These are phyloP conservation scores for Heliconius hewitsoni DNA, from an alignment of 1,140 invertebrate genomes.

Conservation along the genomic window DNA sequence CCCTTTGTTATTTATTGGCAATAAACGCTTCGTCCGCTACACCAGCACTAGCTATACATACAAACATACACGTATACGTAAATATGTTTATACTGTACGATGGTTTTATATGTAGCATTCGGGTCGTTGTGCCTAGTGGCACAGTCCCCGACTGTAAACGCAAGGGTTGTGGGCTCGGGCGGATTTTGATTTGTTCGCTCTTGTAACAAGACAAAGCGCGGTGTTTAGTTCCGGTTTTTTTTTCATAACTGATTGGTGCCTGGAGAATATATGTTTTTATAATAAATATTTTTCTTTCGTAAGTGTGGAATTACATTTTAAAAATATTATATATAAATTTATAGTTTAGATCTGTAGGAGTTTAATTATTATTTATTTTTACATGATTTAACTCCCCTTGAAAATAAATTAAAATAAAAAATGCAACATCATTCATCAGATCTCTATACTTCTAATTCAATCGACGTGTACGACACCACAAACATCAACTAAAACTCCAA, in stretches of 20 bases:
- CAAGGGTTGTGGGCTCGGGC: not conserved
- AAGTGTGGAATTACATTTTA: no score
- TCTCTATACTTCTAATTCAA: no score
- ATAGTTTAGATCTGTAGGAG: no score
- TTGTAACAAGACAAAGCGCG: not conserved
- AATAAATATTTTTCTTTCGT: no score
- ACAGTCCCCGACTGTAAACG: not conserved
- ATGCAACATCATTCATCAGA: no score
- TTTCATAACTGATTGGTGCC: not conserved
- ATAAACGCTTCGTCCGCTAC: slow-evolving; percentile 44
- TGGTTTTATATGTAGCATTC: not conserved
- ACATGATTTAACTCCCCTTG: no score
- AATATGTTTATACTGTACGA: no score
- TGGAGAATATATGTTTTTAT: not conserved
- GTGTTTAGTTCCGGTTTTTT: not conserved
- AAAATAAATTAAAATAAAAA: no score
- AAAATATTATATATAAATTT: no score
- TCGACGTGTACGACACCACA: no score
- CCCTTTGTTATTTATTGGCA: slow-evolving; percentile 50
- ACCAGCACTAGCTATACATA: slow-evolving; percentile 10
- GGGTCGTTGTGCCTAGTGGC: no score
- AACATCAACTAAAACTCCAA: not conserved
- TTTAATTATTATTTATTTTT: no score
- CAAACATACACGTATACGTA: not conserved
- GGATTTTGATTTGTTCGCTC: not conserved